A percentile compares a stretch with the other conserved stretches of the same genome.
phyloP scores from a whole-genome alignment of 2,888 invertebrate genomes.

The Punctoribates punctum region DNA sequence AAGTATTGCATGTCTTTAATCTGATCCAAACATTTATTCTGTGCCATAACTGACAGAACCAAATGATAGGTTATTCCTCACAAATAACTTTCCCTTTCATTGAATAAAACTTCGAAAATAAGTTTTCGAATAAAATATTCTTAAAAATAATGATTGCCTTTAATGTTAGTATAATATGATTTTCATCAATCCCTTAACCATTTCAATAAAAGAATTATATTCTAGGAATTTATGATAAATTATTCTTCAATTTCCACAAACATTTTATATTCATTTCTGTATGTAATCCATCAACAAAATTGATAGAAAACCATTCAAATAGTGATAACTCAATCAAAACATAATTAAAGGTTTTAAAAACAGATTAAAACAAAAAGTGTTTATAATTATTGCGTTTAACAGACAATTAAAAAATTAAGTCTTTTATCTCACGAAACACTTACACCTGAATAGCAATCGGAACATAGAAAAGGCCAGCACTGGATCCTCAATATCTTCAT shows the following conservation, averaged over 20 bases:
- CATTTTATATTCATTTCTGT: not conserved
- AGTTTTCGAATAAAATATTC: conserved; percentile 6
- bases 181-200: not conserved
- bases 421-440: not conserved
- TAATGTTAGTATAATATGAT: conserved; percentile 12
- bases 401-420: conserved; percentile 2
- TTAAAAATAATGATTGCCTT: conserved; percentile 16
- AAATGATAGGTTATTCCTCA: conserved; percentile 1
- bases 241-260: no score
- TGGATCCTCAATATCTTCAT: conserved; percentile 1
- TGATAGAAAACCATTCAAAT: not conserved
- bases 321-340: not conserved
- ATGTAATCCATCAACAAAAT: not conserved
- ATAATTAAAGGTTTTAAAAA: not conserved
- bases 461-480: not conserved
- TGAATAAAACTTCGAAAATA: not conserved
- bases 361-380: not conserved
- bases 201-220: not conserved
- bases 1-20: conserved; percentile 7
- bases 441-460: not conserved
- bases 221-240: not conserved
- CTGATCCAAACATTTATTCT: not conserved
- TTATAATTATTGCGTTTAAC: not conserved
- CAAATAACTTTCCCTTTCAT: conserved; percentile 1
- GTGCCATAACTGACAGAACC: not conserved